Evolutionary conservation across 1,140 invertebrate genomes (phyloP).

Genomic region (Samia ricini): DNA sequence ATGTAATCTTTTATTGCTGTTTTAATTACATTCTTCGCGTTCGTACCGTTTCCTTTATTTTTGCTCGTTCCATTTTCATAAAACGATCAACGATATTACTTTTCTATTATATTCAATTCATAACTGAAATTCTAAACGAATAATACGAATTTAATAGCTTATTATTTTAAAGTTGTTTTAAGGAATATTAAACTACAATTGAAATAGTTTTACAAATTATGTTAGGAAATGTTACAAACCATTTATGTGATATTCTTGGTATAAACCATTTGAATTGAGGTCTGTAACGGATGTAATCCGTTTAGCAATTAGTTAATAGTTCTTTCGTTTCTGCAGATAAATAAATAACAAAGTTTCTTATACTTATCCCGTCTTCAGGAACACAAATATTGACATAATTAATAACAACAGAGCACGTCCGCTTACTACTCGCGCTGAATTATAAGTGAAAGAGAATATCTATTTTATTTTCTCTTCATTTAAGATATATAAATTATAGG

Average conservation of each 20-base stretch:
- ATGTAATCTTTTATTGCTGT: constrained; percentile 56
- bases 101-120: constrained; percentile 9
- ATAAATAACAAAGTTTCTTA: constrained; percentile 37
- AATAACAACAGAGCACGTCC: constrained; percentile 43
- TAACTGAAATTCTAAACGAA: background rate
- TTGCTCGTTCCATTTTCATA: constrained; percentile 30
- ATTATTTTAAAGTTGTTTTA: background rate
- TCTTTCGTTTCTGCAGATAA: constrained; percentile 31
- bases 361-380: constrained; percentile 44
- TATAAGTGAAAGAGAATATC: constrained; percentile 29
- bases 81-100: constrained; percentile 24
- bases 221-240: background rate
- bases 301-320: constrained; percentile 41
- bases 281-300: constrained; percentile 15
- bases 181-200: background rate
- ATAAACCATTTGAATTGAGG: constrained; percentile 3
- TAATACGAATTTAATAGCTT: background rate
- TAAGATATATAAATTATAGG: background rate
- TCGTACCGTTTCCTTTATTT: constrained; percentile 43
- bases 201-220: background rate
- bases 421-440: constrained; percentile 34
- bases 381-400: constrained; percentile 51
- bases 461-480: background rate
- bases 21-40: constrained; percentile 67
- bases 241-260: background rate